phyloP scores from a whole-genome alignment of 2,888 invertebrate genomes.

The Cosmopolites sordidus region DNA sequence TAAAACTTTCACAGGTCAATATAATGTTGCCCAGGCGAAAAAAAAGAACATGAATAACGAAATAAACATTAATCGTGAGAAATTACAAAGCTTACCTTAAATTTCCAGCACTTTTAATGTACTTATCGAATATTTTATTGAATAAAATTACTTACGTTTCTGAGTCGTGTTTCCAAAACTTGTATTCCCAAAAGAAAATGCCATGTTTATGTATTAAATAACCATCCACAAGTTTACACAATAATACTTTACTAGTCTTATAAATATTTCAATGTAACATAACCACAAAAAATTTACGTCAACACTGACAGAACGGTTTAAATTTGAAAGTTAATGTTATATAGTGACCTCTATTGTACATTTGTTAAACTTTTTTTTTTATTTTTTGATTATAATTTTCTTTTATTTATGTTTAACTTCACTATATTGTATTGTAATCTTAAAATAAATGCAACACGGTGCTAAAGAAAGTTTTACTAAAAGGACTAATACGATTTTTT shows the following conservation, averaged over 20 bases:
- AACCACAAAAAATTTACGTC: slow-evolving; percentile 16
- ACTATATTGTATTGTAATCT: too few species aligned
- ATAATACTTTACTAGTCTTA: background rate
- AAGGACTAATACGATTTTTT: too few species aligned
- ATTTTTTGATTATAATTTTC: too few species aligned
- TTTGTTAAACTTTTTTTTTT: too few species aligned
- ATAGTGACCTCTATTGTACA: too few species aligned
- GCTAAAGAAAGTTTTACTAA: too few species aligned
- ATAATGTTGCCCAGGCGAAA: background rate
- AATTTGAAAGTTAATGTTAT: too few species aligned
- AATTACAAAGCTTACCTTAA: background rate
- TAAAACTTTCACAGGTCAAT: background rate
- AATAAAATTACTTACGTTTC: slow-evolving; percentile 42
- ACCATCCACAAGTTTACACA: background rate
- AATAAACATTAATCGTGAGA: background rate
- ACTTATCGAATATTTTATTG: background rate
- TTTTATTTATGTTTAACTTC: too few species aligned
- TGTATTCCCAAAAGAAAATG: slow-evolving; percentile 40
- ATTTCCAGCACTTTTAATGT: too few species aligned
- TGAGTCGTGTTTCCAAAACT: slow-evolving; percentile 34
- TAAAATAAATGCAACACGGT: too few species aligned
- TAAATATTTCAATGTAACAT: slow-evolving; percentile 1
- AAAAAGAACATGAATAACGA: background rate
- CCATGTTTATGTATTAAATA: slow-evolving; percentile 4
- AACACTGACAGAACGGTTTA: too few species aligned